Evolutionary conservation across 2,797 vertebrate genomes (phyloP), one percentile per base, ranked within the genome.

Genomic region (Pyrocephalus nanus): DNA sequence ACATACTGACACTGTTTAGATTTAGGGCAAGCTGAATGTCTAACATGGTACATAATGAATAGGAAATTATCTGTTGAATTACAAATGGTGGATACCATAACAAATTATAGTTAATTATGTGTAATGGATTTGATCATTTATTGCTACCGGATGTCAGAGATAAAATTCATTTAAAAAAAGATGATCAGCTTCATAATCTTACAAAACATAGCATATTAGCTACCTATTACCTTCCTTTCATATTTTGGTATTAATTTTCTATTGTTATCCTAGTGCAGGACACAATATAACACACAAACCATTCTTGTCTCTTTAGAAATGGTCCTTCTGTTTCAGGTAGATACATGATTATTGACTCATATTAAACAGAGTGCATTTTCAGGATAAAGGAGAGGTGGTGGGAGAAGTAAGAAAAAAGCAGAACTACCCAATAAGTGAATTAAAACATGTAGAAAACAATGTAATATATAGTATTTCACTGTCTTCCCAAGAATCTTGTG

Each of bases 41-140:
- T 94, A 57, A 51, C 25, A 7, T 9, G 42, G 57, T 62, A 71
- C 58, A 18, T 62, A 76, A 74, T 54, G 74, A 91, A 81, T 40
- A 74, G 76, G 42, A 94, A 95, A 91, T 77, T 66, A 84, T 84
- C 73, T 73, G 66, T 53, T 87, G 64, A 69, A 47, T 85, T 92
- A 12, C 21, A 45, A 92, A 71, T 36, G 32, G 38, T 67, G 45
- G n/a, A 47, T 53, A 73, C 62, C 88, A 81, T 78, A 82, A 86
- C 74, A 93, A 85, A 85, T 86, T 36, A 61, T 51, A 54, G 66
- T 50, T 88, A 96, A 92, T 93, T 81, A 43, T 30, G 64, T 76
- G 36, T 85, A 51, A 92, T 79, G 57, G 80, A 76, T 79, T 87
- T 81, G 88, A 79, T 90, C 48, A 61, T 86, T 92, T 93, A 77